Percentiles rank a stretch among this genome's conserved stretches.
These are phyloP conservation scores for Tricholauxania praeusta DNA, from an alignment of 2,888 invertebrate genomes.

Conservation along the genomic window DNA sequence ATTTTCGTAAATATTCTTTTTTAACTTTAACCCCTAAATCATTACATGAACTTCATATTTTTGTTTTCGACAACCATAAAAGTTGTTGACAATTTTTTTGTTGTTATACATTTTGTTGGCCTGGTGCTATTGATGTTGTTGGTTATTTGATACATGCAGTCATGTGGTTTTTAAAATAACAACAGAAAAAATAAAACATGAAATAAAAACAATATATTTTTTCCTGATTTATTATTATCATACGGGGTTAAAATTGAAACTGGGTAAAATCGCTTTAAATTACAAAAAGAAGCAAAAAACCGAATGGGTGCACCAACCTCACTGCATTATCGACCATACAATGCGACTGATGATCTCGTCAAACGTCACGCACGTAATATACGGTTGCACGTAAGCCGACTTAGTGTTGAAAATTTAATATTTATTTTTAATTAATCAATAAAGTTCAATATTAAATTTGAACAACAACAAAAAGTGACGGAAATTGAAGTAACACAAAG, in stretches of 20 bases:
- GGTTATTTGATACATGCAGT: slow-evolving; percentile 10
- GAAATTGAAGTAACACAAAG: neutral
- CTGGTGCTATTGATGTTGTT: slow-evolving; percentile 30
- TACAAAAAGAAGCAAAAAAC: neutral
- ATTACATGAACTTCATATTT: neutral
- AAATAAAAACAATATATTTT: neutral
- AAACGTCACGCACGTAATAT: no score
- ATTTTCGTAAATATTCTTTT: neutral
- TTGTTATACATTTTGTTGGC: slow-evolving; percentile 6
- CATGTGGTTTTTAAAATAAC: neutral
- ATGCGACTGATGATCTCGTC: no score
- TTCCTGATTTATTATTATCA: neutral
- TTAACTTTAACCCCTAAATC: slow-evolving; percentile 9
- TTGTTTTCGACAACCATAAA: neutral
- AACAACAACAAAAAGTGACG: no score
- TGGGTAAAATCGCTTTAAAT: slow-evolving; percentile 5
- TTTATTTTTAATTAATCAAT: no score
- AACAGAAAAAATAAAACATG: neutral
- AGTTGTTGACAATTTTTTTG: slow-evolving; percentile 22
- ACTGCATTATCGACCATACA: no score
- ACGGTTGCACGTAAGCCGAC: no score
- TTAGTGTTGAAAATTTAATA: no score
- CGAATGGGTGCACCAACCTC: no score
- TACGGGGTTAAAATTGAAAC: neutral
- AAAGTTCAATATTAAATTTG: no score